Evolutionary conservation across 2,888 invertebrate genomes (phyloP).

Genomic region (Hetaerina titia): DNA sequence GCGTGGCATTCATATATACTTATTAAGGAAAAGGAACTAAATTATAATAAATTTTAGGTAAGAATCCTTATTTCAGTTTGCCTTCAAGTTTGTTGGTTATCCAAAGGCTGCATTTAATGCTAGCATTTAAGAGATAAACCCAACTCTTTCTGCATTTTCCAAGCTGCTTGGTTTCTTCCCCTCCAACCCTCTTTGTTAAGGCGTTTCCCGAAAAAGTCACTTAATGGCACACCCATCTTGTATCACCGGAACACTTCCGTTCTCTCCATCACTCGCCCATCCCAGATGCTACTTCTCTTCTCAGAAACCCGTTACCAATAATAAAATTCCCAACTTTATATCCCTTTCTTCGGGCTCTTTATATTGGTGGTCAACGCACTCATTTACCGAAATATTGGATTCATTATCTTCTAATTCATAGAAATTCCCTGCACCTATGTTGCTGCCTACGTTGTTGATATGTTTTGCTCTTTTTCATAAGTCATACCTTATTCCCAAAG

Average conservation of each 20-base stretch:
- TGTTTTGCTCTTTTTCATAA: neutral
- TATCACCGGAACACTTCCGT: neutral
- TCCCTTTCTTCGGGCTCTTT: neutral
- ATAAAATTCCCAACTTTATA: neutral
- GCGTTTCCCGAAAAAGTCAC: no score
- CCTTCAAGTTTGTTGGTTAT: no score
- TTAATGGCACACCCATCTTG: neutral
- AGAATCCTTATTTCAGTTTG: no score
- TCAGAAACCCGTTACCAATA: neutral
- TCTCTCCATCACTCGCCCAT: neutral
- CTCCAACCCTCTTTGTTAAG: no score
- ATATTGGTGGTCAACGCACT: neutral
- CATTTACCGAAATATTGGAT: neutral
- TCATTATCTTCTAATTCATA: neutral
- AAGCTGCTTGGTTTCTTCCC: no score
- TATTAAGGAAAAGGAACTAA: no score
- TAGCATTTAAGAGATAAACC: no score
- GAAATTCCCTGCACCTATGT: neutral
- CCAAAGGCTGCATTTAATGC: no score
- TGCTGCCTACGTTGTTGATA: no score
- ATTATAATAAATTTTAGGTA: no score
- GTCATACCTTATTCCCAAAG: neutral
- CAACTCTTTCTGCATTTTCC: no score
- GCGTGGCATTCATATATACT: no score
- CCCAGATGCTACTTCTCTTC: neutral